These are phyloP conservation scores for Glareola pratincola DNA, from an alignment of 2,113 vertebrate species.

Conservation along the genomic window DNA sequence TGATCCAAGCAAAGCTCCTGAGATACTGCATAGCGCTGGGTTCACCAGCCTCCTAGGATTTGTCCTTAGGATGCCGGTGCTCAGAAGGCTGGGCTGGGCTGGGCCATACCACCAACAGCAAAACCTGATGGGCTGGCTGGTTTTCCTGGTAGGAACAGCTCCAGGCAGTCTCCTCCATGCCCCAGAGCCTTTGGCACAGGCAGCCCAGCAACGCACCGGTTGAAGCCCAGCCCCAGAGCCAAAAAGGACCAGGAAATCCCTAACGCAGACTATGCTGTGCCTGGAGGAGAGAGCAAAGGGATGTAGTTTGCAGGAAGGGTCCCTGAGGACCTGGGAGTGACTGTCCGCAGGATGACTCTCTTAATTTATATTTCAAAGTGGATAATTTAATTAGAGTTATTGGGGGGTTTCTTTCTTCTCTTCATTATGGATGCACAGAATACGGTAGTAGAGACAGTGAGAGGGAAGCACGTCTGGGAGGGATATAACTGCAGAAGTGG, in stretches of 20 bases:
- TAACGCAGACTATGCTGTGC: not conserved
- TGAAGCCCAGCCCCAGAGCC: not conserved
- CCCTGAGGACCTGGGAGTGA: not conserved
- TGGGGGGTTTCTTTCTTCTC: not conserved
- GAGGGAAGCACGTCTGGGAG: not conserved
- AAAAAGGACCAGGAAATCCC: not conserved
- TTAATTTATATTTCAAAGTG: not conserved
- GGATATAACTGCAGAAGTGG: not conserved
- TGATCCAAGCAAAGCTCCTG: not conserved
- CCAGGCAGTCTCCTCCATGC: accelerated
- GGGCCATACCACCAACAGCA: not conserved
- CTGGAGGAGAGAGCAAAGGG: not conserved
- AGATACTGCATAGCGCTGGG: not conserved
- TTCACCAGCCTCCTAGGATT: not conserved
- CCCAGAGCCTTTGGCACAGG: not conserved
- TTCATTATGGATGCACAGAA: not conserved
- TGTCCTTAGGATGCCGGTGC: not conserved
- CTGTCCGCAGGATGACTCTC: not conserved
- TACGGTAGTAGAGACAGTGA: accelerated
- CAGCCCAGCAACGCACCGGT: accelerated
- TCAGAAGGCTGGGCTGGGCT: not conserved
- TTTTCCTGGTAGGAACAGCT: not conserved
- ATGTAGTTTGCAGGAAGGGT: not conserved
- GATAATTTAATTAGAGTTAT: not conserved
- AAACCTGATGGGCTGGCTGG: not conserved